These are phyloP conservation scores for Lanius collurio DNA, from an alignment of 2,113 vertebrate genomes.

Conservation along the genomic window DNA sequence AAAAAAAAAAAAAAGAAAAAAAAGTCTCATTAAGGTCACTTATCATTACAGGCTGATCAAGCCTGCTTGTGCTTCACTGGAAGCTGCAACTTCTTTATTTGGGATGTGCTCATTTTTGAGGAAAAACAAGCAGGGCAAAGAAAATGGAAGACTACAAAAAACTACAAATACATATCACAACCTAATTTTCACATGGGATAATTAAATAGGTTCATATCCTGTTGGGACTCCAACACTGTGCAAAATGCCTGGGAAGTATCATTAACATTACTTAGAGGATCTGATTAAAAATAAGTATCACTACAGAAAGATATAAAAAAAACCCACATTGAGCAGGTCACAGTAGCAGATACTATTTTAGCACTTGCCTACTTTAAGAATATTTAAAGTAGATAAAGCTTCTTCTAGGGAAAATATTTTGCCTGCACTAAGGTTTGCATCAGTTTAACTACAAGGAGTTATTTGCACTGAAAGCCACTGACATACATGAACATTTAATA, in stretches of 20 bases:
- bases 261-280: neutral
- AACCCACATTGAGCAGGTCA: neutral
- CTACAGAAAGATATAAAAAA: neutral
- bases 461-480: neutral
- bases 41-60: neutral
- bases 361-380: neutral
- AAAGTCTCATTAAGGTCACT: neutral
- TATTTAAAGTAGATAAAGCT: neutral
- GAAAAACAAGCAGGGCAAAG: neutral
- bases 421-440: neutral
- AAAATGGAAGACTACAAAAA: neutral
- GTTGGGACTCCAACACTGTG: neutral
- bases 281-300: neutral
- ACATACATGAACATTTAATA: neutral
- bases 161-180: neutral
- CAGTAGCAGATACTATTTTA: neutral
- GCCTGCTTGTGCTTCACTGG: neutral
- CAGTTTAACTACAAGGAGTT: neutral
- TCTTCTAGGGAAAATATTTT: neutral
- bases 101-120: neutral
- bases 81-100: neutral
- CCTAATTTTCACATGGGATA: neutral
- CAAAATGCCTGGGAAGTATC: neutral
- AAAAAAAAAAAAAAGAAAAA: rapidly evolving
- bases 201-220: conserved; percentile 18